Conservation (phyloP, 2,113 vertebrate genomes). For the Chaetorhynchus papuensis region DNA sequence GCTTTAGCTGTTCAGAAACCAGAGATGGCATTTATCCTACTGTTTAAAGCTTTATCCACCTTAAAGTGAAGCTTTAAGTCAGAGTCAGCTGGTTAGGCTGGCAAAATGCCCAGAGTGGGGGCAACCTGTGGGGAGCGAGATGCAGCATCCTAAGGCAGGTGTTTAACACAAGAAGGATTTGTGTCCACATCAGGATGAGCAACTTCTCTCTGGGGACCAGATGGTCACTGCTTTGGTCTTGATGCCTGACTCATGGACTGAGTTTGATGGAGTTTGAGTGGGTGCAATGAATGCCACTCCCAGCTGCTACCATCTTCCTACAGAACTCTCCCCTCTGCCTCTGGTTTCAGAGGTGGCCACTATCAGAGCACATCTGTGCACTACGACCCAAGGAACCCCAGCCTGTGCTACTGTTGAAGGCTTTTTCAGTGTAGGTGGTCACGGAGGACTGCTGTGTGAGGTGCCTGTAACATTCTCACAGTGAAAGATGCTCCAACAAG, state of each 20-base stretch:
- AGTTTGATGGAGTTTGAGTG: neutral
- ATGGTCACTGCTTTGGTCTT: neutral
- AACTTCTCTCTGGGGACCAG: neutral
- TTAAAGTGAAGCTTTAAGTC: neutral
- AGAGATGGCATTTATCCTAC: neutral
- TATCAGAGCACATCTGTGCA: neutral
- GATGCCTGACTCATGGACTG: neutral
- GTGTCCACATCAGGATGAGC: neutral
- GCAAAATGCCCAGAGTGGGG: neutral
- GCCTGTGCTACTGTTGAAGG: neutral
- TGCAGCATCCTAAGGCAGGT: no score
- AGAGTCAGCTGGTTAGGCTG: neutral
- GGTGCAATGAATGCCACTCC: neutral
- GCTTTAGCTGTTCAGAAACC: neutral
- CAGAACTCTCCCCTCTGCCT: neutral
- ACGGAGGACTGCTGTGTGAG: neutral
- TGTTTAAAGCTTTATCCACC: neutral
- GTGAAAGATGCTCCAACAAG: neutral
- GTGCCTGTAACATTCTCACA: neutral
- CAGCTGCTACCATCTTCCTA: neutral
- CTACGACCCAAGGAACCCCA: rapidly evolving
- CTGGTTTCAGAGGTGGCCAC: neutral
- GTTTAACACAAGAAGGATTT: neutral
- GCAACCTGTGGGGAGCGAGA: neutral
- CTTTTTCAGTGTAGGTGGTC: neutral